Base-by-base conservation (phyloP, 2,888 invertebrate species). In the Agrilus cyanescens region DNA sequence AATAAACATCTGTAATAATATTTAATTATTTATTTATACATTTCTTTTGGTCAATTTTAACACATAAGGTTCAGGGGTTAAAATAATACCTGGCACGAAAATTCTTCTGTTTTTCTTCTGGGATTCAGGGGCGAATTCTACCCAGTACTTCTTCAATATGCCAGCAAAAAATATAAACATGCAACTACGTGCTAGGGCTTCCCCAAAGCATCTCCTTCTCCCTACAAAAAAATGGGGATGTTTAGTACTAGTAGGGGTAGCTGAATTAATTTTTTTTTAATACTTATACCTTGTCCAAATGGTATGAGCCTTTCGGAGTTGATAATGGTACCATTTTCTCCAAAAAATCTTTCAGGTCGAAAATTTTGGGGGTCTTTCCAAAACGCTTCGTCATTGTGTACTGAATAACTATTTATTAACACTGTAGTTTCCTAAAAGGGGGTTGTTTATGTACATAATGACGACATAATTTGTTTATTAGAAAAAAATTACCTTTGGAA, bases 311-410 rank as follows among this genome's bases (percentile, higher is more conserved):
- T 52, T 15, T 67, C 65, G 29, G 57, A 50, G 15, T 47, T 40
- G 2, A 57, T 41, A 12, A 67, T 43, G 40, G 58, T 56, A 33
- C 65, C 65, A 20, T 61, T 47, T 0, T 55, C 48, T 50, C 69
- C 61, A 6, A 82, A 55, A 55, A 80, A 81, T 48, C 82, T 67
- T 55, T 80, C 78, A 0, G 82, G 82, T 3, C 73, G 66, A 55
- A 82, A 82, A 2, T 53, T 60, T 18, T 75, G 63, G 0, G 82
- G 81, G 51, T 82, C 75, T 0, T 65, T 64, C 75, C 78, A 82
- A 44, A 73, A 65, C 1, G 66, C 54, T 18, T 69, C 60, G 53
- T 80, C 75, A 59, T 72, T 70, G 51, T 76, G 71, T 4, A 79
- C 69, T 2, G 75, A 72, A 51, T 72, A 52, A 36, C 55, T 37